phyloP scores from a whole-genome alignment of 2,888 invertebrate species.

The Stratiomys singularior region DNA sequence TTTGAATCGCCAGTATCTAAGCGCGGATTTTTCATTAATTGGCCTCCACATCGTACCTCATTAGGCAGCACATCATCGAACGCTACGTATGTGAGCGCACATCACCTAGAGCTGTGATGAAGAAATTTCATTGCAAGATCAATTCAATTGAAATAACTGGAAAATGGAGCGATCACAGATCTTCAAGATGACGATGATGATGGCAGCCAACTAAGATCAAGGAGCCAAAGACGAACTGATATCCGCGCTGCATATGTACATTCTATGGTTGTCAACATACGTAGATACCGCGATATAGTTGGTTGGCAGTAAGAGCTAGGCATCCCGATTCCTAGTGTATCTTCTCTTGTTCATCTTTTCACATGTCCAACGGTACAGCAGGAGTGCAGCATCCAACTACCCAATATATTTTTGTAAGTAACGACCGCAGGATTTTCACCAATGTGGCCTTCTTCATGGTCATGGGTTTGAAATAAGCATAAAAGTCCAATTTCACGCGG shows the following conservation, averaged over 20 bases:
- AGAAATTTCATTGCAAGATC: neutral
- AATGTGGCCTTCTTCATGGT: neutral
- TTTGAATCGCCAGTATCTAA: neutral
- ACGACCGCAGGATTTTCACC: neutral
- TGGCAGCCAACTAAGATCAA: neutral
- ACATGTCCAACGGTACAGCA: neutral
- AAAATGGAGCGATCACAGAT: slow-evolving; percentile 1
- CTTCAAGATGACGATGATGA: neutral
- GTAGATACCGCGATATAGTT: neutral
- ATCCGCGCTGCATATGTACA: neutral
- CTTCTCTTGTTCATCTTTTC: neutral
- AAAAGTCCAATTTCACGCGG: slow-evolving; percentile 25
- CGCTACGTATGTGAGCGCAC: neutral
- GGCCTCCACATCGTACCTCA: slow-evolving; percentile 3
- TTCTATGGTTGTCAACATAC: neutral
- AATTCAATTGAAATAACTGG: slow-evolving; percentile 4
- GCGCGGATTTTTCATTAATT: slow-evolving; percentile 1
- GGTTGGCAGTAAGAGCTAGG: neutral
- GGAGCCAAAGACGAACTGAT: neutral
- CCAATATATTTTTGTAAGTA: neutral
- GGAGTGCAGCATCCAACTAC: neutral
- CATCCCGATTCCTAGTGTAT: neutral
- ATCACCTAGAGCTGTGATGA: neutral
- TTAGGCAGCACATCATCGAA: neutral
- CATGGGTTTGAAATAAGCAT: neutral